Percentiles rank a stretch among this genome's conserved stretches.
Conservation (phyloP, 2,888 invertebrate species). For the Actias luna region DNA sequence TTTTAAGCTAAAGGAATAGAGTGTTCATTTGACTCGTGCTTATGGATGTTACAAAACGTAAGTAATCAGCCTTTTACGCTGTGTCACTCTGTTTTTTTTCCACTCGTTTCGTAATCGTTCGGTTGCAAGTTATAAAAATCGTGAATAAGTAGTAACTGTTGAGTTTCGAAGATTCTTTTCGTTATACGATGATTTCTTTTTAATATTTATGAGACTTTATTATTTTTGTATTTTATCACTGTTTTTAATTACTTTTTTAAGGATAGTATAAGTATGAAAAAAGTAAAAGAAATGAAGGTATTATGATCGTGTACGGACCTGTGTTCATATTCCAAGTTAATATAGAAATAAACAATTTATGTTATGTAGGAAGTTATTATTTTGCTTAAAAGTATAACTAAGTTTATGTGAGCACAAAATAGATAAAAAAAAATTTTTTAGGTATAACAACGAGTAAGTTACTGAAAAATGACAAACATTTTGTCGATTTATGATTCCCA, state of each 20-base stretch:
- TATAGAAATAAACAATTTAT: too few species aligned
- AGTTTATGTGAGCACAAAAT: too few species aligned
- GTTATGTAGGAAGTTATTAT: too few species aligned
- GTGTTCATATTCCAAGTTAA: too few species aligned
- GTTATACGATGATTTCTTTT: not conserved
- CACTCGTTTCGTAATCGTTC: conserved; percentile 26
- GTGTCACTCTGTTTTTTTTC: conserved; percentile 26
- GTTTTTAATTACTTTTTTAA: not conserved
- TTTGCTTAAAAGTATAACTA: too few species aligned
- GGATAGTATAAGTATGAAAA: too few species aligned
- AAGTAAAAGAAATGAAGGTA: too few species aligned
- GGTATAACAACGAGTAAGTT: too few species aligned
- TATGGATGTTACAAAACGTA: conserved; percentile 9
- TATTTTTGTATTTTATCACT: not conserved
- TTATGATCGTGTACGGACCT: too few species aligned
- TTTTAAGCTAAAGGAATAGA: not conserved
- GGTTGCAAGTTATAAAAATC: conserved; percentile 21
- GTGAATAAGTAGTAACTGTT: not conserved
- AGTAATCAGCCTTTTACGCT: conserved; percentile 24
- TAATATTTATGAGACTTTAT: not conserved
- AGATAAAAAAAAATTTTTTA: too few species aligned
- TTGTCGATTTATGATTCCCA: too few species aligned
- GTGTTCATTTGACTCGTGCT: not conserved
- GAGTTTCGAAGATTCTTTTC: not conserved
- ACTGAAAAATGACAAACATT: too few species aligned